A percentile compares a stretch with the other conserved stretches of the same genome.
Evolutionary conservation across 2,797 vertebrate genomes (phyloP).

Genomic region (Eutrigla gurnardus): DNA sequence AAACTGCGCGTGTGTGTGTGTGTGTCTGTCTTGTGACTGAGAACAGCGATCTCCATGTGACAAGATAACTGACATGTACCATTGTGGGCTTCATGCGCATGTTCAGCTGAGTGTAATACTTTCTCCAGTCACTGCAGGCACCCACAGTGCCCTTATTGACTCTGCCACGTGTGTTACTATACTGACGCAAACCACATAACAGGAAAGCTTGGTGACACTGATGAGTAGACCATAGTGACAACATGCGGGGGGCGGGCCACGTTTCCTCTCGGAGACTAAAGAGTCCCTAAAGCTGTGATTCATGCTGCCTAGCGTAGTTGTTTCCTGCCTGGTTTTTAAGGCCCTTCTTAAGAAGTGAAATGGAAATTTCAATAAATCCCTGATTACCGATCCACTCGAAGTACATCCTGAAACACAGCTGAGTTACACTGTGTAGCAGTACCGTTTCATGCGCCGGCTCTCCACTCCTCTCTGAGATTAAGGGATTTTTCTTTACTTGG

Average conservation of each 20-base stretch:
- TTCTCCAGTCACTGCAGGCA: slow-evolving; percentile 15
- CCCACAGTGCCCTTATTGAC: slow-evolving; percentile 42
- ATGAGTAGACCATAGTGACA: slow-evolving; percentile 54
- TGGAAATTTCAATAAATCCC: slow-evolving; percentile 73
- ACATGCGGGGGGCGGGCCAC: slow-evolving; percentile 27
- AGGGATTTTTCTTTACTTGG: slow-evolving; percentile 26
- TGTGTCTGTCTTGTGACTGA: slow-evolving; percentile 45
- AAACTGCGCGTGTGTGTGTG: too few species aligned
- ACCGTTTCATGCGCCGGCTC: slow-evolving; percentile 8
- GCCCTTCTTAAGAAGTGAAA: slow-evolving; percentile 27
- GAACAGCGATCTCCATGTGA: slow-evolving; percentile 30
- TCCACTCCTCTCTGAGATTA: slow-evolving; percentile 24
- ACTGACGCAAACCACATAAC: slow-evolving; percentile 66
- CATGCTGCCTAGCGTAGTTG: slow-evolving; percentile 46
- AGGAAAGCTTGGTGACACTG: slow-evolving; percentile 45
- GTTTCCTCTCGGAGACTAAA: slow-evolving; percentile 38
- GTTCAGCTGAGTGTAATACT: slow-evolving; percentile 28
- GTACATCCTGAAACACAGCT: slow-evolving; percentile 46
- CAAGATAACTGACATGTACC: slow-evolving; percentile 33
- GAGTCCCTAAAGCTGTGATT: slow-evolving; percentile 70
- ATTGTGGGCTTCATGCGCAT: not conserved
- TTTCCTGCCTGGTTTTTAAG: slow-evolving; percentile 54
- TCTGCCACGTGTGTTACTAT: slow-evolving; percentile 45
- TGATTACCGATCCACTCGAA: slow-evolving; percentile 38
- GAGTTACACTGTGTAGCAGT: slow-evolving; percentile 1